These are phyloP conservation scores for Fistularia commersonii DNA, from an alignment of 2,797 vertebrate genomes.

Conservation along the genomic window DNA sequence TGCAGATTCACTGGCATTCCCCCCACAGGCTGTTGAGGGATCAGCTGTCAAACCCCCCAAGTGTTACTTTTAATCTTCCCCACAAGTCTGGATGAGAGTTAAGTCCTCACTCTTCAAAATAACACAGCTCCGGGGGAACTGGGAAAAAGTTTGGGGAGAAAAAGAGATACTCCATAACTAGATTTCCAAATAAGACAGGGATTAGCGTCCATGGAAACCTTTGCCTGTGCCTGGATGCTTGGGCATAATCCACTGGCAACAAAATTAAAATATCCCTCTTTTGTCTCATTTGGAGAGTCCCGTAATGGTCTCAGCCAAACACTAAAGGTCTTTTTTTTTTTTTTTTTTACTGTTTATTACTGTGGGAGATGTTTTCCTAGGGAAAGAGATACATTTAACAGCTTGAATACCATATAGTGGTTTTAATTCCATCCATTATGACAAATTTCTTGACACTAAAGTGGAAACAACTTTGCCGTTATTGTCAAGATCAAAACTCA, in stretches of 20 bases:
- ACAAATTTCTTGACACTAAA: not conserved
- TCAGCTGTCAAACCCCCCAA: constrained; percentile 33
- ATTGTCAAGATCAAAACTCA: not conserved
- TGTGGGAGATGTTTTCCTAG: constrained; percentile 10
- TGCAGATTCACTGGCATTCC: constrained; percentile 12
- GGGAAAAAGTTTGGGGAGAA: constrained; percentile 2
- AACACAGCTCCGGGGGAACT: constrained; percentile 19
- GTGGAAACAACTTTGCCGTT: not conserved
- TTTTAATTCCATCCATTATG: not conserved
- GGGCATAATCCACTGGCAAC: constrained; percentile 23
- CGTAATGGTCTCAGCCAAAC: constrained; percentile 17
- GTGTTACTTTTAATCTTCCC: constrained; percentile 50
- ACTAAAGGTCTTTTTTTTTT: constrained; percentile 13
- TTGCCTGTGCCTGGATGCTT: constrained; percentile 26
- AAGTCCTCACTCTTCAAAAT: constrained; percentile 39
- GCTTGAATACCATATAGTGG: constrained; percentile 12
- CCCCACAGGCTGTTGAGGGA: constrained; percentile 40
- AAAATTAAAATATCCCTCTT: constrained; percentile 11
- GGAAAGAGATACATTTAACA: constrained; percentile 11
- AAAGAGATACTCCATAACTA: constrained; percentile 29
- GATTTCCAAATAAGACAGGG: constrained; percentile 38
- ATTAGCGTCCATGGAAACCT: constrained; percentile 41
- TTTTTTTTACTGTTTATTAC: constrained; percentile 7
- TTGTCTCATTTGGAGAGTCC: constrained; percentile 28
- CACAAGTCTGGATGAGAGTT: constrained; percentile 48